Conservation (phyloP, 2,113 vertebrate genomes). For the Eclectus roratus region DNA sequence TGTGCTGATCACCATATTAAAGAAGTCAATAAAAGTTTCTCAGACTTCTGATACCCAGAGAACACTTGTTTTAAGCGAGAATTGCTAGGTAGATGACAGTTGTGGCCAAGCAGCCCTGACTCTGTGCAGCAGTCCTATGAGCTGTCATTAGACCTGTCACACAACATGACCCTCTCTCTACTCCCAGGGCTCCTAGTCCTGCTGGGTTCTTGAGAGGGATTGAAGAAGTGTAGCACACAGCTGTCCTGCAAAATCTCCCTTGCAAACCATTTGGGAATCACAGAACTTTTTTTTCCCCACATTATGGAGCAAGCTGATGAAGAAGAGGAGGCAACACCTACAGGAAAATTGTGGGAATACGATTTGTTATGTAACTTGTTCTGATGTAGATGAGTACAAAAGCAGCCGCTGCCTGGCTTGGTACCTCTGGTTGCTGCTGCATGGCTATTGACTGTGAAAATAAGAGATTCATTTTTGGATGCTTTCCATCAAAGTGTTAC, state of each 20-base stretch:
- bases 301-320: background rate
- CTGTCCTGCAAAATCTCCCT: background rate
- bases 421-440: background rate
- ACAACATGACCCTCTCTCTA: background rate
- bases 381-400: background rate
- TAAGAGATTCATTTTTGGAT: background rate
- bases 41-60: background rate
- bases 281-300: rapidly evolving
- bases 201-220: background rate
- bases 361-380: background rate
- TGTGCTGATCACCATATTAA: background rate
- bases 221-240: background rate
- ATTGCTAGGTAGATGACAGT: background rate
- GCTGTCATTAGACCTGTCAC: background rate
- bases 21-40: background rate
- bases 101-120: background rate
- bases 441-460: background rate
- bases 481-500: background rate
- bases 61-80: background rate
- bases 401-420: background rate
- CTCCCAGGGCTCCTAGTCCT: background rate
- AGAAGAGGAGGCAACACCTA: background rate
- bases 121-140: background rate
- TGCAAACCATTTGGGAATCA: background rate
- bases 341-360: background rate